Conservation (phyloP, 64 coral and sea anemone genomes). For the Acropora tenuis region DNA sequence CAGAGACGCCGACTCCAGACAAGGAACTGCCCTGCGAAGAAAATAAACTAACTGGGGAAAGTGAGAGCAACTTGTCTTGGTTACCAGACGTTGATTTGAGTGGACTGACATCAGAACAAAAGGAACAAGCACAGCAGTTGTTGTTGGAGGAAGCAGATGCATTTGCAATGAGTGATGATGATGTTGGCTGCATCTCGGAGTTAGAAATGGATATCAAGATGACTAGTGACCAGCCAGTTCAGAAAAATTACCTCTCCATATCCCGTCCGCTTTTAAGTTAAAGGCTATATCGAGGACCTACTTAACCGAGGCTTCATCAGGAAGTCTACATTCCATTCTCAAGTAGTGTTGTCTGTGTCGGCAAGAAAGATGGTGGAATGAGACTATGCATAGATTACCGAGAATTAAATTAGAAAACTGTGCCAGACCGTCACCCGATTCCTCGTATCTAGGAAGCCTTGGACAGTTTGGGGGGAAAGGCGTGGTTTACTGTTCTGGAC, state of each 20-base stretch:
- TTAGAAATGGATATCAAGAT: neutral
- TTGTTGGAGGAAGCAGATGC: slow-evolving; percentile 51
- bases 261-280: no score
- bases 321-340: no score
- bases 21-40: neutral
- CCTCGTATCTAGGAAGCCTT: slow-evolving; percentile 7
- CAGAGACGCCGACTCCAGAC: slow-evolving; percentile 1
- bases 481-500: slow-evolving; percentile 4
- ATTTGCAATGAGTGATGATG: slow-evolving; percentile 24
- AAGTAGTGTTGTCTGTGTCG: no score
- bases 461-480: neutral
- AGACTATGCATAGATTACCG: no score
- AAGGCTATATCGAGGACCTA: no score
- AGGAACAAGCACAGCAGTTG: slow-evolving; percentile 37
- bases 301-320: no score
- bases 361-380: no score
- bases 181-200: no score
- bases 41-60: slow-evolving; percentile 5
- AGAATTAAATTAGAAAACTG: no score
- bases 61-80: no score
- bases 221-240: slow-evolving; percentile 26
- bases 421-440: neutral
- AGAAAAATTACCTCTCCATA: slow-evolving; percentile 40
- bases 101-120: neutral
- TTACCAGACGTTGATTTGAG: no score